A percentile compares a stretch with the other conserved stretches of the same genome.
These are phyloP conservation scores for Brassicogethes aeneus DNA, from an alignment of 2,888 invertebrate species.

Conservation along the genomic window DNA sequence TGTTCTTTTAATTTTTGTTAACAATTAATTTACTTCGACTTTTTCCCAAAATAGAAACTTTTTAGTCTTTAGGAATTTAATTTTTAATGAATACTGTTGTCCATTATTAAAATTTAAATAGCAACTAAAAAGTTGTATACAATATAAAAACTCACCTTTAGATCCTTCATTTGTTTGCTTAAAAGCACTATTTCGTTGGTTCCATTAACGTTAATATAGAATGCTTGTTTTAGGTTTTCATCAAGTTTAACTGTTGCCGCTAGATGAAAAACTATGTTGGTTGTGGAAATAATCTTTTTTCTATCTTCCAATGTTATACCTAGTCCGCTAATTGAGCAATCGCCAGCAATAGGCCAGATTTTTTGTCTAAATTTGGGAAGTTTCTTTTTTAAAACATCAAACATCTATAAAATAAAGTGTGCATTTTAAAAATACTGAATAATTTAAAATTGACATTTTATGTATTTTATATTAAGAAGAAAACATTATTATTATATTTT, in stretches of 20 bases:
- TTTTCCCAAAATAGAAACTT: too few species aligned
- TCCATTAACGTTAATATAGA: slow-evolving; percentile 71
- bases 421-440: background rate
- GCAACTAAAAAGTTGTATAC: too few species aligned
- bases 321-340: slow-evolving; percentile 56
- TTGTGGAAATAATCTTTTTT: slow-evolving; percentile 52
- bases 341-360: slow-evolving; percentile 58
- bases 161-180: slow-evolving; percentile 57
- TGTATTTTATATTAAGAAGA: too few species aligned
- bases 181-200: slow-evolving; percentile 68
- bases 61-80: too few species aligned
- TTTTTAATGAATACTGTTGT: too few species aligned
- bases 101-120: too few species aligned
- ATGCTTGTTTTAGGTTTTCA: slow-evolving; percentile 67
- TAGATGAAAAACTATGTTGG: slow-evolving; percentile 70
- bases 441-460: too few species aligned
- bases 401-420: slow-evolving; percentile 40
- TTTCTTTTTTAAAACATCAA: slow-evolving; percentile 44
- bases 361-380: slow-evolving; percentile 55
- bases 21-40: too few species aligned
- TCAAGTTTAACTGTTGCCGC: slow-evolving; percentile 91
- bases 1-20: too few species aligned
- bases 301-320: slow-evolving; percentile 55
- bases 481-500: too few species aligned
- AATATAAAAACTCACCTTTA: slow-evolving; percentile 58